These are phyloP conservation scores for Pipra filicauda DNA, from an alignment of 2,113 vertebrate genomes.

Conservation along the genomic window DNA sequence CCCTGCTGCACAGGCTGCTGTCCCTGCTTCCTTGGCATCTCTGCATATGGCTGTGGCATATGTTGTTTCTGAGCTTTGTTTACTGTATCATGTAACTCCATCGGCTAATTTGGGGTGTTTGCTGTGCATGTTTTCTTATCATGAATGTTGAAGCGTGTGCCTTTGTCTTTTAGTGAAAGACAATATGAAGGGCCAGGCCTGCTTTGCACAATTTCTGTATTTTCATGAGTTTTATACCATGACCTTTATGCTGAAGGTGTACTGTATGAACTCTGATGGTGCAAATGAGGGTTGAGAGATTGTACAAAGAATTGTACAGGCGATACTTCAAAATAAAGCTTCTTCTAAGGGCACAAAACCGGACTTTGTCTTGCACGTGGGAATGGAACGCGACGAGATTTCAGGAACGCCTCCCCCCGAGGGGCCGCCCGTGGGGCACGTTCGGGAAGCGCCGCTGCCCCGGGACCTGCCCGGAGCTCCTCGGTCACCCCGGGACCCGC, in stretches of 20 bases:
- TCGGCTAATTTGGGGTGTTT: fast-evolving
- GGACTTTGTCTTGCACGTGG: background rate
- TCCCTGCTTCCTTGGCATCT: background rate
- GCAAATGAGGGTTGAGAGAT: too few relatives aligned
- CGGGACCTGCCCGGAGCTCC: background rate
- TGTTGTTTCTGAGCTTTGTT: background rate
- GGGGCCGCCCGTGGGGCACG: too few relatives aligned
- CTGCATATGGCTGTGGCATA: fast-evolving
- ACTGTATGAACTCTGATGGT: background rate
- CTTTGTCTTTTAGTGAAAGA: background rate
- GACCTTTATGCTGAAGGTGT: background rate
- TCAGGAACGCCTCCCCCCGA: background rate
- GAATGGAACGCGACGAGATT: too few relatives aligned
- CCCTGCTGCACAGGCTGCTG: fast-evolving
- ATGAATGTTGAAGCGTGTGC: fast-evolving
- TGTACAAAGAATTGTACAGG: background rate
- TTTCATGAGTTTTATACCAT: background rate
- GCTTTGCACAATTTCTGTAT: background rate
- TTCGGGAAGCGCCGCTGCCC: background rate
- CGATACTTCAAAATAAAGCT: background rate
- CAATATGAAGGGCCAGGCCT: too few relatives aligned
- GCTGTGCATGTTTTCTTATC: background rate
- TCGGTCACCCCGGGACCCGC: background rate
- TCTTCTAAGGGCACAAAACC: background rate
- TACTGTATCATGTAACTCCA: background rate